Base-by-base conservation (phyloP, 1,140 invertebrate genomes). In the Bicyclus anynana region DNA sequence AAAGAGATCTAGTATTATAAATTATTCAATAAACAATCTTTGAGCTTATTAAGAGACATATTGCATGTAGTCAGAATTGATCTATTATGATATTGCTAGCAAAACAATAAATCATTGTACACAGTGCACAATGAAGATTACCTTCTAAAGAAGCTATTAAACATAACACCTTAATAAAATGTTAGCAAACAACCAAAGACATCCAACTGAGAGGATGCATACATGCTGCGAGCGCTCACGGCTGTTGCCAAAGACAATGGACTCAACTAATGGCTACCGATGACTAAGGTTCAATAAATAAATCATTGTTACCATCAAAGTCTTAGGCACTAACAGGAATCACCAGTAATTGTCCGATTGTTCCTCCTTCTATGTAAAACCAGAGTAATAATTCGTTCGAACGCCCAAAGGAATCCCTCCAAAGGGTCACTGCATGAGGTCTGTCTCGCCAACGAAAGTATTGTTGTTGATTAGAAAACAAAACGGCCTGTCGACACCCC, bases 381-480 rank as follows among this genome's bases (percentile, higher is more conserved):
- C 84, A 88, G 79, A 88, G 69, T 85, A 82, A 88, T 88, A 82
- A 88, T 88, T 86, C 76, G 79, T 81, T 63, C 72, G 80, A 84
- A 87, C 86, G n/a, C n/a, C n/a, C n/a, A n/a, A n/a, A n/a, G n/a
- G n/a, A n/a, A n/a, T n/a, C 69, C 69, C 51, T 69, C 58, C 59
- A 79, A 77, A 77, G 74, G 77, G 72, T 72, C 83, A 68, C 84
- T 69, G 80, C 79, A 74, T 77, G 83, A 84, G 69, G 81, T 77
- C 77, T 63, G 47, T 59, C 46, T 61, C 27, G 50, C 50, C 60
- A 54, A 71, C 56, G 74, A 83, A 84, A 82, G 74, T 72, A 65
- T 52, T 38, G 76, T 88, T 86, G 80, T 88, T 77, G 68, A 80
- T 78, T 82, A 75, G 50, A 72, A 75, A 79, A 86, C 83, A 85